Conservation (phyloP, 2,888 invertebrate genomes). For the Imbricaverruca yamaguchii region DNA sequence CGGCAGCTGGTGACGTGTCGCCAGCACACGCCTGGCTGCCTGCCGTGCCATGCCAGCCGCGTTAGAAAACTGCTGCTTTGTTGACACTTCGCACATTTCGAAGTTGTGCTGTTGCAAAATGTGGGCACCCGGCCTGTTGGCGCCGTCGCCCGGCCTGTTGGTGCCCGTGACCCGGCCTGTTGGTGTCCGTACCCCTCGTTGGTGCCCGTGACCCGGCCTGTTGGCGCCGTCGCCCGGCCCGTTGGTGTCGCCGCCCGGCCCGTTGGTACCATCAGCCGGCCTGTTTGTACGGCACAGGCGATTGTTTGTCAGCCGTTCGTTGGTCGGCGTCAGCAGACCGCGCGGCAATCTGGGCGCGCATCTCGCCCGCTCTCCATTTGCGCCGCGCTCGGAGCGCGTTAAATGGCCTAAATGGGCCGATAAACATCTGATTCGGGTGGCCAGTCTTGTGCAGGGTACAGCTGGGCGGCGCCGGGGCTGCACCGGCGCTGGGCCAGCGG, state of each 20-base stretch:
- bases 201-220: not conserved
- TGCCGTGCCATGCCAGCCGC: no score
- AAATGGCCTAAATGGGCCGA: constrained; percentile 18
- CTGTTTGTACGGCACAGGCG: not conserved
- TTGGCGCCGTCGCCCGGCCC: not conserved
- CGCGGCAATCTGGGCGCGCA: not conserved
- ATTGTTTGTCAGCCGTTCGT: no score
- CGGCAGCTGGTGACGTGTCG: no score
- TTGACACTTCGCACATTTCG: no score
- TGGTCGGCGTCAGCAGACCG: not conserved
- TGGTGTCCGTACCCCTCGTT: not conserved
- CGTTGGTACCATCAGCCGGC: no score
- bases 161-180: not conserved
- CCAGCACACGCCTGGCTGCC: no score
- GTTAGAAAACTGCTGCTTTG: no score
- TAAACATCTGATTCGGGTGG: not conserved
- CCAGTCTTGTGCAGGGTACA: not conserved
- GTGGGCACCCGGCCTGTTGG: no score
- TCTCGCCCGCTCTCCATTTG: constrained; percentile 9
- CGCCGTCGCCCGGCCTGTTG: no score
- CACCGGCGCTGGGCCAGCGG: not conserved
- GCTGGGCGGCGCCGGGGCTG: not conserved
- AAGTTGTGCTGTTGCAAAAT: no score
- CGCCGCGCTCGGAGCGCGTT: not conserved
- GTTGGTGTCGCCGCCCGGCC: not conserved